Evolutionary conservation across 2,113 vertebrate species (phyloP), one percentile per base, ranked within the genome.

Genomic region (Phalacrocorax carbo): DNA sequence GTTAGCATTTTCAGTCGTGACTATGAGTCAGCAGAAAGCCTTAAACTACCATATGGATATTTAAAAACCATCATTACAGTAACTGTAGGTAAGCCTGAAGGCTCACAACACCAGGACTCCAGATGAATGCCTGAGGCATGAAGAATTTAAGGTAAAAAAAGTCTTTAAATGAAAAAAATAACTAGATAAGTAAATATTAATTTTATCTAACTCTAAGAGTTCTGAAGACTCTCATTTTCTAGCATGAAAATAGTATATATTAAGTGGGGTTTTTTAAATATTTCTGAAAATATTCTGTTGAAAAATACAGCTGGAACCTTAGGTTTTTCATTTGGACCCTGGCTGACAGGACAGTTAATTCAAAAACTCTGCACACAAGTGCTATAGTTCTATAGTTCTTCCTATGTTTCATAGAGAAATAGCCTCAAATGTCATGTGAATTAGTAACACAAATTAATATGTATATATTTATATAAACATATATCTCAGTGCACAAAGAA

Each of bases 1-100:
- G 51, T 95, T 69, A 93, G 9, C 0, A 0, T 46, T 88, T 77
- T 66, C 90, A 66, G 25, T 15, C 80, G 71, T 70, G 32, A 30
- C 46, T 80, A 2, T 94, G 75, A 95, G 71, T 92, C 85, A 94
- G 93, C 92, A 93, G 29, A 94, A 96, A 94, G 54, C 6, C 36
- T 77, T 49, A 62, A 65, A 69, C 78, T 85, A 22, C 51, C 30
- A 36, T 49, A 65, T 8, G 36, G 58, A 48, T 30, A 62, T 93
- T 72, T 82, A 48, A 79, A 82, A 91, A 68, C 5, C 34, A 65
- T 73, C 71, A 72, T 58, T n/a, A 38, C 34, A 73, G 20, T 42
- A 82, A 57, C 34, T 62, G 58, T 34, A 61, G 30, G 27, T 86
- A 72, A 91, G 44, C 26, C 62, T 82, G 57, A 85, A 93, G 52